Evolutionary conservation across 2,113 vertebrate species (phyloP), one percentile per base, ranked within the genome.

Genomic region (Siniperca knerii): DNA sequence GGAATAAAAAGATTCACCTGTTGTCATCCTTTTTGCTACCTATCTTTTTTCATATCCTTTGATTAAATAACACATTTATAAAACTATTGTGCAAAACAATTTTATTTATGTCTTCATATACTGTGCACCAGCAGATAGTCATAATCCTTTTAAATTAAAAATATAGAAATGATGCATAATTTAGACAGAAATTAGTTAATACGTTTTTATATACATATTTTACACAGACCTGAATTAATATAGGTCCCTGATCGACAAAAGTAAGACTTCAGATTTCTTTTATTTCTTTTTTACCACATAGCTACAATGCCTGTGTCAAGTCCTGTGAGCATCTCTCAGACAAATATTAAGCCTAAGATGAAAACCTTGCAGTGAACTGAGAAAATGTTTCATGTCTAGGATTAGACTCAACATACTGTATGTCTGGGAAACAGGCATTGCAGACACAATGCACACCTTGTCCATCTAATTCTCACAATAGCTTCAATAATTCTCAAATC

Each of bases 21-120:
- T 83, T 79, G 82, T 91, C 78, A 69, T 90, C 90, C 79, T 77
- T 94, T 37, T 94, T 92, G 81, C 87, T 85, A 83, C 71, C 70
- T 91, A 86, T 90, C 83, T 89, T 93, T 93, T 89, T 65, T 67
- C 13, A 70, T 93, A 93, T 93, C 88, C 90, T 94, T 93, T 94
- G 91, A 95, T 95, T 96, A 96, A 95, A 96, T 96, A 96, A 96
- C 94, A 96, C 94, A 94, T 95, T 95, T 96, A 96, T 94, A 96
- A 96, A 96, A 96, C 96, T 96, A 95, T 97, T 98, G 97, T 99
- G 98, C 97, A 99, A 99, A 98, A 98, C 95, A 96, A 96, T 96
- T 96, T 93, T 82, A 92, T 95, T 95, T 92, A 94, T 92, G 95
- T 96, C 92, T 95, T 96, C 93, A 95, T 96, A 95, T 95, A 95